A percentile compares a stretch with the other conserved stretches of the same genome.
These are phyloP conservation scores for Hipposideros armiger DNA, from an alignment of 2,113 vertebrate genomes.

Conservation along the genomic window DNA sequence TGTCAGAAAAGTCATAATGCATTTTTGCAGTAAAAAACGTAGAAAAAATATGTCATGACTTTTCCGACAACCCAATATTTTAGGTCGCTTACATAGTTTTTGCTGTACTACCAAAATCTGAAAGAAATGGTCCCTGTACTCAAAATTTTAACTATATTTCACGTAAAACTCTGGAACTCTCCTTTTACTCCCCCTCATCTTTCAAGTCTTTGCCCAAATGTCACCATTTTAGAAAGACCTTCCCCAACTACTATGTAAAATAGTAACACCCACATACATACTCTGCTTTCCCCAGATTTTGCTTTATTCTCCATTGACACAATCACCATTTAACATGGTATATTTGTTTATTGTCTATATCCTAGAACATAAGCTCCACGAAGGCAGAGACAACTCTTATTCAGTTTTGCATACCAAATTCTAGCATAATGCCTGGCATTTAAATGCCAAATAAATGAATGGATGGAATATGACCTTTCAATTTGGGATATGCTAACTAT, in stretches of 20 bases:
- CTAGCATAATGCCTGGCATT: background rate
- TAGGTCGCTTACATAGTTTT: background rate
- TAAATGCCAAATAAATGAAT: slow-evolving; percentile 8
- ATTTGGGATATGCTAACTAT: background rate
- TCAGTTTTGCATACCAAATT: background rate
- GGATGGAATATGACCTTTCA: background rate
- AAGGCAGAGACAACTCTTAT: background rate
- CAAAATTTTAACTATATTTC: slow-evolving; percentile 27
- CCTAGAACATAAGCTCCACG: background rate
- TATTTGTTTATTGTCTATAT: background rate
- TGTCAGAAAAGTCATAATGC: too few species aligned
- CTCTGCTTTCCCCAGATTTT: background rate
- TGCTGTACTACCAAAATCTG: background rate
- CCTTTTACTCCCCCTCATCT: background rate
- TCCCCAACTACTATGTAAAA: background rate
- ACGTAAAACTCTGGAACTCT: background rate
- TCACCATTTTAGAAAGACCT: background rate
- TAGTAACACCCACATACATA: background rate
- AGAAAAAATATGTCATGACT: too few species aligned
- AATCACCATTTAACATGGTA: background rate
- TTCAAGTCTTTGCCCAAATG: background rate
- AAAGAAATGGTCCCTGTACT: background rate
- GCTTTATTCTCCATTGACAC: background rate
- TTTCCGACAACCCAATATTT: background rate
- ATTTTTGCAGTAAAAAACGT: too few species aligned